These are phyloP conservation scores for Oophaga pumilio DNA, from an alignment of 2,113 vertebrate species.

Conservation along the genomic window DNA sequence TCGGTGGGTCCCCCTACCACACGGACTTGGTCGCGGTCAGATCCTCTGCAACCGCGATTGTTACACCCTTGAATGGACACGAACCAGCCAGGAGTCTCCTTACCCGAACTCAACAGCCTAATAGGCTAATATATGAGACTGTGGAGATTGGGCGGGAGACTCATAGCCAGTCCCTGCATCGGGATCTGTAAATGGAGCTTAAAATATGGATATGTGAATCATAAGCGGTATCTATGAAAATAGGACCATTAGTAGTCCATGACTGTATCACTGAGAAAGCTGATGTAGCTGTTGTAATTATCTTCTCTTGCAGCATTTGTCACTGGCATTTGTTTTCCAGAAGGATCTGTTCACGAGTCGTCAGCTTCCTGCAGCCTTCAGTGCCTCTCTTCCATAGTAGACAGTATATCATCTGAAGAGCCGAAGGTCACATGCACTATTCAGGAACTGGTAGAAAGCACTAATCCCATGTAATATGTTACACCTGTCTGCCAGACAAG, in stretches of 20 bases:
- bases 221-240: not conserved
- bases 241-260: not conserved
- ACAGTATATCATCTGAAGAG: conserved; percentile 91
- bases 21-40: no score
- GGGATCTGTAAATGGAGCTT: no score
- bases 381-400: conserved; percentile 93
- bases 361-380: conserved; percentile 90
- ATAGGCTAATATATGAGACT: no score
- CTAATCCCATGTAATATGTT: conserved; percentile 56
- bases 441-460: conserved; percentile 76
- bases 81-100: no score
- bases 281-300: not conserved
- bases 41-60: no score
- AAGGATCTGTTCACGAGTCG: conserved; percentile 75
- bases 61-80: no score
- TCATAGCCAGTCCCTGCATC: no score
- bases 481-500: not conserved
- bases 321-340: conserved; percentile 61
- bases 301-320: not conserved
- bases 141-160: no score
- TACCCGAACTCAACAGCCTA: no score
- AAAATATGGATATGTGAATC: no score
- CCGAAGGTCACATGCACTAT: conserved; percentile 69
- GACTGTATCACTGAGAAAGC: not conserved
- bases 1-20: no score